phyloP scores from a whole-genome alignment of 2,888 invertebrate genomes.

The Steromphala cineraria region DNA sequence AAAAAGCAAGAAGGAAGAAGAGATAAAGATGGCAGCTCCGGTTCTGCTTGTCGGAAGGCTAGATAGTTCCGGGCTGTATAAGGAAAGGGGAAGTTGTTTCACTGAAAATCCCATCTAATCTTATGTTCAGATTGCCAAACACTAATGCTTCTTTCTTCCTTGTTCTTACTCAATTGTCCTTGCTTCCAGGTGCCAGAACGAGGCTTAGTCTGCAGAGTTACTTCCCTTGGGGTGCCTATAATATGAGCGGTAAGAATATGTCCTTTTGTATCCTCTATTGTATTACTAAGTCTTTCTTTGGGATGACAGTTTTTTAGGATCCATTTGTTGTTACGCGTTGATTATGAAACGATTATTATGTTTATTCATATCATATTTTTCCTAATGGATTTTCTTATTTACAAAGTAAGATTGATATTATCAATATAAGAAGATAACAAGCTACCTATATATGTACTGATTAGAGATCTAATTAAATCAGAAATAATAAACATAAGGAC shows the following conservation, averaged over 20 bases:
- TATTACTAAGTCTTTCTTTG: too few species aligned
- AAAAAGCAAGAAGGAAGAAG: neutral
- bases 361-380: too few species aligned
- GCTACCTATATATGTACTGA: too few species aligned
- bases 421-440: too few species aligned
- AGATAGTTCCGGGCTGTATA: neutral
- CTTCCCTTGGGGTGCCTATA: neutral
- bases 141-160: neutral
- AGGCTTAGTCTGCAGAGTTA: neutral
- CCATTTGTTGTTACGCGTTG: too few species aligned
- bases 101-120: neutral
- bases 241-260: neutral
- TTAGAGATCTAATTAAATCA: too few species aligned
- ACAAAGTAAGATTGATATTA: too few species aligned
- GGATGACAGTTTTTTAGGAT: too few species aligned
- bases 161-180: neutral
- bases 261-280: neutral
- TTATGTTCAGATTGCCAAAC: neutral
- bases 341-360: too few species aligned
- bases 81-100: slow-evolving; percentile 1
- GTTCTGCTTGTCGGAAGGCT: neutral
- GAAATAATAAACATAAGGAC: too few species aligned
- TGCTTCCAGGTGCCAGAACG: neutral
- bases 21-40: neutral
- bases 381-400: too few species aligned